Percentiles rank a stretch among this genome's conserved stretches.
These are phyloP conservation scores for Coelinius sp. DNA, from an alignment of 2,888 invertebrate species.

Conservation along the genomic window DNA sequence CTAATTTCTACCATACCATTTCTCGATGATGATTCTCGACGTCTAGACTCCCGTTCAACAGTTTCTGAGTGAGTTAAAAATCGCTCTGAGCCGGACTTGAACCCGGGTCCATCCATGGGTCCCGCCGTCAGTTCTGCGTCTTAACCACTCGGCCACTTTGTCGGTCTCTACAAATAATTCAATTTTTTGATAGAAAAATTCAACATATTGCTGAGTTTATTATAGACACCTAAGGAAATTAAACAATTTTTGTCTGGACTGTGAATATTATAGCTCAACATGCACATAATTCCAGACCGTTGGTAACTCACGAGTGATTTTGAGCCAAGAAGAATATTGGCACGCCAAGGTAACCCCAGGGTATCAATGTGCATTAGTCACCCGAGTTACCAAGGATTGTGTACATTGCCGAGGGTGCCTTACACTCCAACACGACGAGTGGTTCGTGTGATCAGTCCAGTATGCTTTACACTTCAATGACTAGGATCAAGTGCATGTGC, in stretches of 20 bases:
- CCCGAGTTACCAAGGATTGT: neutral
- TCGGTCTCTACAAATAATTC: no score
- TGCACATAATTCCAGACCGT: conserved; percentile 13
- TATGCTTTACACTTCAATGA: conserved; percentile 25
- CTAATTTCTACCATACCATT: no score
- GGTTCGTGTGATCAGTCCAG: conserved; percentile 23
- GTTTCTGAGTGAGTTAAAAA: no score
- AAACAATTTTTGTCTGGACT: neutral
- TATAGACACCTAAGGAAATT: no score
- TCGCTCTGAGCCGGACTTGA: no score
- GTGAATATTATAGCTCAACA: neutral
- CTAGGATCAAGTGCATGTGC: conserved; percentile 26
- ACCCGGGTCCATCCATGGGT: no score
- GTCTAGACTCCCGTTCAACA: no score
- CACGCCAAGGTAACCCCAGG: conserved; percentile 22
- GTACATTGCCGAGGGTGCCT: conserved; percentile 11
- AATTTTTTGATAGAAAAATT: no score
- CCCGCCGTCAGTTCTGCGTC: no score
- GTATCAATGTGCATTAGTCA: conserved; percentile 25
- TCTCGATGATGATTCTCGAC: no score
- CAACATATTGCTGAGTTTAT: no score
- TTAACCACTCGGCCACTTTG: no score
- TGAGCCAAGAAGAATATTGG: neutral
- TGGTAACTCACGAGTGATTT: neutral
- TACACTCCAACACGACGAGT: neutral